Conservation (phyloP, 2,113 vertebrate species). For the Xenus cinereus region DNA sequence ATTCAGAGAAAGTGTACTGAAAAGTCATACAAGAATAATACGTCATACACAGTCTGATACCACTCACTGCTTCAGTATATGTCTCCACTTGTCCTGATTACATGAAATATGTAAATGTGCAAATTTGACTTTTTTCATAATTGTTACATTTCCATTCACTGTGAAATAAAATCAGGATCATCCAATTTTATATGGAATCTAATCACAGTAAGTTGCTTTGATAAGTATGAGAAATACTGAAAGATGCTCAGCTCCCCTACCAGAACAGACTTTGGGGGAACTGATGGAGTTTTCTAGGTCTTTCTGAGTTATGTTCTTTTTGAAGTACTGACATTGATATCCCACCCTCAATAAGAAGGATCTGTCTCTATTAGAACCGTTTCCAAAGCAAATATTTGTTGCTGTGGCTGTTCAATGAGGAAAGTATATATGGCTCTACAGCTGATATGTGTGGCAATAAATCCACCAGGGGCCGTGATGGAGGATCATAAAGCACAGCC, state of each 20-base stretch:
- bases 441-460: background rate
- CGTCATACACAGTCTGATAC: background rate
- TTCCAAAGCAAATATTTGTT: background rate
- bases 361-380: background rate
- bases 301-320: background rate
- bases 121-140: slow-evolving; percentile 53
- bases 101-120: slow-evolving; percentile 68
- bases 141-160: slow-evolving; percentile 22
- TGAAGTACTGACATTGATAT: background rate
- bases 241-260: background rate
- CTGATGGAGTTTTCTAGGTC: background rate
- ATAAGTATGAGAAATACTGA: background rate
- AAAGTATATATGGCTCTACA: accelerated
- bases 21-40: background rate
- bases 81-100: slow-evolving; percentile 51
- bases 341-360: background rate
- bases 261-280: background rate
- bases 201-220: background rate
- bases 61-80: background rate
- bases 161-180: background rate
- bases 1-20: background rate
- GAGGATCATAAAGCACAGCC: background rate
- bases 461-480: background rate
- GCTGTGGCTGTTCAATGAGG: background rate
- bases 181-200: background rate